These are phyloP conservation scores for Phoxinus dragarum DNA, from an alignment of 2,797 vertebrate genomes.

Conservation along the genomic window DNA sequence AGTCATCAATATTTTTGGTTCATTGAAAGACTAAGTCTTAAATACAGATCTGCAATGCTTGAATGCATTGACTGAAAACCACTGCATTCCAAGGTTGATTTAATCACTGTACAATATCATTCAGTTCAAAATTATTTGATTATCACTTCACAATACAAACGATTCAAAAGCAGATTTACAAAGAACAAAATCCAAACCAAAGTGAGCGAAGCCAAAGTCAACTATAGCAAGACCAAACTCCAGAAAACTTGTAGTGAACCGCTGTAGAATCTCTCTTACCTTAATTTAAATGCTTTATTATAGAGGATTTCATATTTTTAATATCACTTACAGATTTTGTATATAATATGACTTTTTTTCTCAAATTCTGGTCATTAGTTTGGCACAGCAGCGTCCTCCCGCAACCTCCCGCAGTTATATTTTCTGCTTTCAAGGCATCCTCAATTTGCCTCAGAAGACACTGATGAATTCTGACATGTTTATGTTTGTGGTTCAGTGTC, in stretches of 20 bases:
- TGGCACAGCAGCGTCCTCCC: background rate
- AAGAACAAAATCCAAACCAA: background rate
- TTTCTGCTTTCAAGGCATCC: constrained; percentile 39
- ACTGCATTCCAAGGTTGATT: background rate
- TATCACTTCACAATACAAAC: background rate
- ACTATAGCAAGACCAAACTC: background rate
- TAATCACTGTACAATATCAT: background rate
- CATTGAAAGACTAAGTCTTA: background rate
- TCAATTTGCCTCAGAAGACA: constrained; percentile 33
- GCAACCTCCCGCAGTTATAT: constrained; percentile 33
- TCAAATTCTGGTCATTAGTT: constrained; percentile 17
- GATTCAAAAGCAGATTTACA: background rate
- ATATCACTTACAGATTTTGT: background rate
- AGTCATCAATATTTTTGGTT: background rate
- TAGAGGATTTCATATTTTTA: background rate
- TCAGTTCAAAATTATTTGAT: background rate
- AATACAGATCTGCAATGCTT: background rate
- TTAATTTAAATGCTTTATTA: background rate
- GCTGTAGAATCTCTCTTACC: background rate
- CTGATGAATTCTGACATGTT: constrained; percentile 53
- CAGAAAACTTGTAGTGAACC: background rate
- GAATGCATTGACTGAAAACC: background rate
- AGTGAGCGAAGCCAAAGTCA: background rate
- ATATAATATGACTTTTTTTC: background rate
- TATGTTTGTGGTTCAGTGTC: constrained; percentile 45